Evolutionary conservation across 2,888 invertebrate genomes (phyloP), one percentile per base, ranked within the genome.

Genomic region (Pycnomerus fuliginosus): DNA sequence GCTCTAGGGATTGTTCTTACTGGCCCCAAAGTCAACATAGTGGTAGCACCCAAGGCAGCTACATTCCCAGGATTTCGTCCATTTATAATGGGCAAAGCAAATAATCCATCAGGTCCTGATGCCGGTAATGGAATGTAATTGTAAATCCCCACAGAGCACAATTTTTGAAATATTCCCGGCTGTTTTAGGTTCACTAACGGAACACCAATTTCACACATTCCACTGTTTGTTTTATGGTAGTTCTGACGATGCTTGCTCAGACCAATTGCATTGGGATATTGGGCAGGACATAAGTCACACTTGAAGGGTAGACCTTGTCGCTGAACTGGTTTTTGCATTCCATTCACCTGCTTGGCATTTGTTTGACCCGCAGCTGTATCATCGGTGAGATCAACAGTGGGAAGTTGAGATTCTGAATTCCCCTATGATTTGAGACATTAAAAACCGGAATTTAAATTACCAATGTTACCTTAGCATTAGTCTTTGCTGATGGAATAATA

Each of bases 111-210:
- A 1, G 62, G 52, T 3, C 60, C 62, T 0, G 69, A 72, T 53
- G 82, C 82, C 1, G 83, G 83, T 47, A 87, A 64, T 1, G 87
- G 87, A 57, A 88, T 86, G 69, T 83, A 87, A 71, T 83, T 84
- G 60, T 81, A 80, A 49, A 87, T 84, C 25, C 87, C 87, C 60
- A 87, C 72, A 61, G 70, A 77, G 49, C 79, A 76, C 7, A 87
- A 72, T 53, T 83, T 77, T 55, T 79, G 78, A 33, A 85, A 69
- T 14, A 82, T 79, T 8, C 82, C 81, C 5, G 83, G 82, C 44
- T 84, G 82, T 30, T 83, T 82, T 15, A 87, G 65, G 61, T 87
- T 87, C 0, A 87, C 82, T 1, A 87, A 80, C 0, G 87, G 88
- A 55, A 87, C 71, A 0, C 85, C 87, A 42, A 87, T 70, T 60